Base-by-base conservation (phyloP, 2,113 vertebrate genomes). In the Poeciliopsis turrubarensis region DNA sequence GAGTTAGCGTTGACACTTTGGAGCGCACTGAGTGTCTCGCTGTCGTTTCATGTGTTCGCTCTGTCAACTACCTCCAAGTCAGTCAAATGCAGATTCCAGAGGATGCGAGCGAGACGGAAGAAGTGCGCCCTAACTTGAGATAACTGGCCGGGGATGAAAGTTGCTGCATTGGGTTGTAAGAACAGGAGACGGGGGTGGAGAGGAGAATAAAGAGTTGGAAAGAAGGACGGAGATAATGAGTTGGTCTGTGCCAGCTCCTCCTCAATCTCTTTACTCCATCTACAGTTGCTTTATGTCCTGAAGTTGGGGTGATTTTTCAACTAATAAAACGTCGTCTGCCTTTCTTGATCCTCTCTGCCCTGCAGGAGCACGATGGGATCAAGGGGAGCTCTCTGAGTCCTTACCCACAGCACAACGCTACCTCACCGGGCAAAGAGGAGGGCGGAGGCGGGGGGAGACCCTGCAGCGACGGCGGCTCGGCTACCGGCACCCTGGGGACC, bases 331-430 rank as follows among this genome's bases (percentile, higher is more conserved):
- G 9, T 57, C n/a, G n/a, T 64, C 27, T 22, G 29, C 61, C 27
- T 41, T 12, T 34, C 5, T 29, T 27, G 4, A 3, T 51, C 47
- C 65, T 65, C 86, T 72, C 79, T 73, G 84, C 8, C 1, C 68
- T 78, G 71, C 75, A 99, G 98, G 97, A 99, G 89, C 96, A 95
- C 77, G 97, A 99, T 84, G 94, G 95, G 94, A 96, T 95, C 94
- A 99, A 98, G 95, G 95, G 96, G 89, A 95, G 94, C 91, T 97
- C 97, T 86, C 82, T 94, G 90, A 95, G 94, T 72, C 97, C 98
- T 82, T 98, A 98, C 94, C 92, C 96, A 89, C 97, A 95, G 82
- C 96, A 98, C 95, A 98, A 97, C 94, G 95, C 98, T 98, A 98
- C 97, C 97, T 99, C 98, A 96, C 98, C 98, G 69, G 94, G 96